Evolutionary conservation across 1,140 invertebrate genomes (phyloP).

Genomic region (Ceratitis capitata): DNA sequence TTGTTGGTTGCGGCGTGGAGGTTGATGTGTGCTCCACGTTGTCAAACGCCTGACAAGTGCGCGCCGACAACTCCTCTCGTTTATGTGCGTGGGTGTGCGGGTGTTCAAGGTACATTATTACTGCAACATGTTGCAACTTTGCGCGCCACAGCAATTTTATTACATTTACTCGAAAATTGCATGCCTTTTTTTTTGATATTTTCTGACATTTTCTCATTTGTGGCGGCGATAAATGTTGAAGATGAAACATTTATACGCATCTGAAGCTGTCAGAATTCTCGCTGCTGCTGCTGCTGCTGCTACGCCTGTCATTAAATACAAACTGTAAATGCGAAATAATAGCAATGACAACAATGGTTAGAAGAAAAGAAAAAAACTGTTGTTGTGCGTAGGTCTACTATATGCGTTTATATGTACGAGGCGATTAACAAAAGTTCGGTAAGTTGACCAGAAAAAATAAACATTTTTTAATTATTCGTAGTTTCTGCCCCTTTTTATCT

Average conservation of each 20-base stretch:
- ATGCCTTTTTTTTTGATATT: not conserved
- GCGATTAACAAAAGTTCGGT: too few species aligned
- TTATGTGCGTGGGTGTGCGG: not conserved
- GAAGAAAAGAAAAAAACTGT: not conserved
- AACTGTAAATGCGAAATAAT: slow-evolving; percentile 29
- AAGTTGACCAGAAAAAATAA: too few species aligned
- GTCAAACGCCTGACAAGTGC: slow-evolving; percentile 14
- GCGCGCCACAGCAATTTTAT: slow-evolving; percentile 9
- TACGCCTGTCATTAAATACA: not conserved
- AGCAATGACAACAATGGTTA: not conserved
- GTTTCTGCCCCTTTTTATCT: too few species aligned
- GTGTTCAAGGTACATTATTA: not conserved
- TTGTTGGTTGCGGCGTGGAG: slow-evolving; percentile 6
- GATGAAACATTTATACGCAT: slow-evolving; percentile 4
- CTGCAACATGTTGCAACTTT: slow-evolving; percentile 35
- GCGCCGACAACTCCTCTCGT: not conserved
- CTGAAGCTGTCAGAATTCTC: slow-evolving; percentile 21
- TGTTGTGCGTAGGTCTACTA: too few species aligned
- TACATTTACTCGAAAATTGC: not conserved
- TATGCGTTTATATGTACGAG: too few species aligned
- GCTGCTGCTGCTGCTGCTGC: not conserved
- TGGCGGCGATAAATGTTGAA: not conserved
- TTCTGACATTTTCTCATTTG: not conserved
- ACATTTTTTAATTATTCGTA: too few species aligned
- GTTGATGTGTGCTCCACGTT: slow-evolving; percentile 11